A percentile compares a stretch with the other conserved stretches of the same genome.
phyloP scores from a whole-genome alignment of 2,113 vertebrate species.

The Tenebrosternarchus preto region DNA sequence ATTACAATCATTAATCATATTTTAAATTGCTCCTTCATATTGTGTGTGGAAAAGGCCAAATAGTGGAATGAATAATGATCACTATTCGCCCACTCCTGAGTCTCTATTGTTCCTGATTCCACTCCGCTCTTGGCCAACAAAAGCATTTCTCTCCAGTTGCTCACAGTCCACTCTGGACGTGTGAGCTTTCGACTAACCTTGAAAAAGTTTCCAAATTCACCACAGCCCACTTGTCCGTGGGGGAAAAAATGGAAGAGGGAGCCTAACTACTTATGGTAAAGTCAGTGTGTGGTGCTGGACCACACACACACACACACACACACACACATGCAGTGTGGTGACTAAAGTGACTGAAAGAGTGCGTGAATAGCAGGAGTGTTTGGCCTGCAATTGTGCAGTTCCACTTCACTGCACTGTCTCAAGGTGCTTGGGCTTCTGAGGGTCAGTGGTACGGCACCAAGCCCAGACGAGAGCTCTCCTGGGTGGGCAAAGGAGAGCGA shows the following conservation, averaged over 20 bases:
- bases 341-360: constrained; percentile 7
- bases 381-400: background rate
- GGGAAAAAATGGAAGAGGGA: constrained; percentile 1
- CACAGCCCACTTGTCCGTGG: constrained; percentile 32
- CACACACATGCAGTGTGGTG: background rate
- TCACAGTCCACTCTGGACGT: constrained; percentile 24
- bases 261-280: constrained; percentile 25
- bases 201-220: constrained; percentile 37
- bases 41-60: constrained; percentile 44
- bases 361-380: constrained; percentile 20
- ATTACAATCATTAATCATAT: constrained; percentile 55
- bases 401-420: background rate
- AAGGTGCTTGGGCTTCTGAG: background rate
- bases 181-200: constrained; percentile 37
- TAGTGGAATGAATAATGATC: constrained; percentile 48
- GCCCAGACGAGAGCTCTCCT: constrained; percentile 10
- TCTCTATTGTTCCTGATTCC: constrained; percentile 49
- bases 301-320: background rate
- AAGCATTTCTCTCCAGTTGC: constrained; percentile 26
- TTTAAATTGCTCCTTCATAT: constrained; percentile 37
- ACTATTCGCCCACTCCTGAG: constrained; percentile 7
- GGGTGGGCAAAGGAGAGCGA: constrained; percentile 6
- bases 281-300: background rate
- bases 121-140: constrained; percentile 28
- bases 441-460: background rate